Base-by-base conservation (phyloP, 2,888 invertebrate genomes). In the Pachycephus smyrnensis region DNA sequence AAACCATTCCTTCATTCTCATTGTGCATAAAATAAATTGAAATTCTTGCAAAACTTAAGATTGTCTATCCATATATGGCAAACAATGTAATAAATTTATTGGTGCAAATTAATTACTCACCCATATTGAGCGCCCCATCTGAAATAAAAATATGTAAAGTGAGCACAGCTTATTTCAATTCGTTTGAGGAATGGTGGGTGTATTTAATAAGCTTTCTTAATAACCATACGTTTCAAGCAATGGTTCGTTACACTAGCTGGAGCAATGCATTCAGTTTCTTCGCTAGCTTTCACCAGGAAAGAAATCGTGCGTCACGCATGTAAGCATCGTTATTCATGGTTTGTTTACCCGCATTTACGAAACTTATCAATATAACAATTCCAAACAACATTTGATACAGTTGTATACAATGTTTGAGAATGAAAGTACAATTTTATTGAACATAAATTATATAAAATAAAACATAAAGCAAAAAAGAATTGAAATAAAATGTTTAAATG, bases 121-220 rank as follows among this genome's bases (percentile, higher is more conserved):
- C 91, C 87, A 90, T 89, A 82, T 90, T 90, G 82, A 90, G 89
- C 79, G 90, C 90, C 80, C 91, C 91, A 90, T 91, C 91, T 91
- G 89, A 73, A 89, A 91, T 80, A 84, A 82, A 80, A 85, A 84
- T 23, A 55, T 23, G 4, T 23, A 55, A 23, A 55, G 55, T 55
- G 55, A 55, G 55, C 55, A 55, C 23, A 23, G 55, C 9, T 55
- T 55, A 23, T 55, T 55, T 55, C 23, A 55, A 55, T 55, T 55
- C 80, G 77, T 30, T 71, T 40, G 75, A n/a, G 71, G 71, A 71
- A 32, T 71, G 71, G 31, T 33, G 3, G 31, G 0, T 15, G 31
- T 31, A 71, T 32, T 30, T 71, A 71, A 55, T 55, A 9, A 6
- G 1, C 1, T 55, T 55, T 55, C 55, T 55, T 55, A 55, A 55